phyloP scores from a whole-genome alignment of 1,140 invertebrate genomes.

The Diabrotica undecimpunctata region DNA sequence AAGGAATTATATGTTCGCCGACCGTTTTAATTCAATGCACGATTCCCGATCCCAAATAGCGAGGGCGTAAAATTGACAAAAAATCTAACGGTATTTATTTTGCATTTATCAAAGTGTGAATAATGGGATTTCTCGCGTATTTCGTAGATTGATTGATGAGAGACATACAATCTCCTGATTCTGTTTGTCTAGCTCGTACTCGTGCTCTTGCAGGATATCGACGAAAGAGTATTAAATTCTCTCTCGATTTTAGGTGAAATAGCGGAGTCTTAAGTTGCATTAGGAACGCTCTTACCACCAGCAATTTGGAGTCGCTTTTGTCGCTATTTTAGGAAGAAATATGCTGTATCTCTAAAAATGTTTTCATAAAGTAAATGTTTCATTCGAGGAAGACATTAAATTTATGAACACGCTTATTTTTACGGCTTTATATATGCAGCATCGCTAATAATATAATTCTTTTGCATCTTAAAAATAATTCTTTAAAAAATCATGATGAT shows the following conservation, averaged over 20 bases:
- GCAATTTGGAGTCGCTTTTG: too few species aligned
- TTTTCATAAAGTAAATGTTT: too few species aligned
- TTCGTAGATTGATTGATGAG: neutral
- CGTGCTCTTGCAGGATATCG: neutral
- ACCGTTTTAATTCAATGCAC: too few species aligned
- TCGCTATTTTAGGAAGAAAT: too few species aligned
- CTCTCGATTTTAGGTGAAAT: neutral
- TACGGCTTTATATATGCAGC: too few species aligned
- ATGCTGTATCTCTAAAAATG: too few species aligned
- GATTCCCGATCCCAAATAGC: neutral
- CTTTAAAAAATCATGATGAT: too few species aligned
- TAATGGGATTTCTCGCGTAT: neutral
- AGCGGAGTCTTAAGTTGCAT: neutral
- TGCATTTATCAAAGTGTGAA: neutral
- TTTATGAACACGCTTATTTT: too few species aligned
- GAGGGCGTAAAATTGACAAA: neutral
- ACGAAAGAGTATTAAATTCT: neutral
- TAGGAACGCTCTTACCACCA: neutral
- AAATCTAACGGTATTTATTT: neutral
- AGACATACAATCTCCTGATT: neutral
- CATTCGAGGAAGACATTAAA: too few species aligned
- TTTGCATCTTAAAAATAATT: too few species aligned
- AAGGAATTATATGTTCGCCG: too few species aligned
- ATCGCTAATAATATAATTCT: too few species aligned
- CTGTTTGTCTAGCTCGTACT: neutral